Evolutionary conservation across 1,140 invertebrate species (phyloP), one percentile per base, ranked within the genome.

Genomic region (Psix sp.): DNA sequence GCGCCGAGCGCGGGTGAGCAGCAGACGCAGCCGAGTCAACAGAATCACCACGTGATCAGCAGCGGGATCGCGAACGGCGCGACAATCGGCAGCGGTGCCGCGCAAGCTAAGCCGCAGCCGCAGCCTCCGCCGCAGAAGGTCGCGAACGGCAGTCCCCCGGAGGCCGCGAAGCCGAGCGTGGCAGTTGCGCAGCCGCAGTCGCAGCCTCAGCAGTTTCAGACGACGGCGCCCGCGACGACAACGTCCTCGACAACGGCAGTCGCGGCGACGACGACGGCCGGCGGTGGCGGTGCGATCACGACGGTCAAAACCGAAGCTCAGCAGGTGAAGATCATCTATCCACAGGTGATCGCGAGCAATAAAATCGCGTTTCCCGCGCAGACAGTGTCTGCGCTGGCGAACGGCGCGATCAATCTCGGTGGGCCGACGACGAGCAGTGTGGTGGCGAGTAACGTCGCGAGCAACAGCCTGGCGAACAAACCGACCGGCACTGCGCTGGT

Each of bases 401-500:
- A 87, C 67, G 85, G 85, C 31, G 82, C 83, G 3, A 52, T 87
- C 24, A 82, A 80, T 31, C 79, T 86, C 39, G 79, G 80, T 0
- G 77, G 79, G 0, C 81, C 77, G 49, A 75, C 81, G 11, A 80
- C 83, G 0, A 24, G 45, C 14, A 62, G 26, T 73, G 85, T 85
- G 71, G 82, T 40, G 14, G 40, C 18, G 52, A 78, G 79, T 5
- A 86, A 54, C 59, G 77, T 83, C 31, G 79, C 77, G 21, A 67
- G 24, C 15, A 40, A 16, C 4, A 66, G 67, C 17, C 88, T 88
- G 48, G 88, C 89, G 67, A 89, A 89, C 63, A 91, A 90, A 81
- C 88, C 83, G 5, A 89, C 91, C 75, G 90, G 91, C 57, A 90
- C 89, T 35, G 89, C 91, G 26, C 86, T 93, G 67, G 91, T 93